phyloP scores from a whole-genome alignment of 2,888 invertebrate genomes.

The Lapara coniferarum region DNA sequence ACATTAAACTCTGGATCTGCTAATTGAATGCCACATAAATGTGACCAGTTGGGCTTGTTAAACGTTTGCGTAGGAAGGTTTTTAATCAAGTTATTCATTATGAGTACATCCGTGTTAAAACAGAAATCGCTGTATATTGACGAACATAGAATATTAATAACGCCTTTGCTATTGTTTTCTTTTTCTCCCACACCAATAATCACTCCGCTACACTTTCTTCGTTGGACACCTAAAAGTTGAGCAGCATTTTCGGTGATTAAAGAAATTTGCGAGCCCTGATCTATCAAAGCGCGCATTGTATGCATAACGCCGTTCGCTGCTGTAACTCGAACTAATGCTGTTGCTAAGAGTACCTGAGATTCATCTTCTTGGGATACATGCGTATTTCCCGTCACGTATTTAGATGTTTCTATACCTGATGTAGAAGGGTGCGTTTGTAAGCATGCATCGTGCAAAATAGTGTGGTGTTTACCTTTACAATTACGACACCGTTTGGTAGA shows the following conservation, averaged over 20 bases:
- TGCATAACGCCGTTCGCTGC: neutral
- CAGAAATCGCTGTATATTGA: neutral
- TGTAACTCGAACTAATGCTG: neutral
- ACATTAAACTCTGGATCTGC: neutral
- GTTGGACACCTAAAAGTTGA: neutral
- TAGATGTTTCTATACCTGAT: neutral
- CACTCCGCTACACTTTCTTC: neutral
- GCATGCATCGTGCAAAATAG: too few relatives aligned
- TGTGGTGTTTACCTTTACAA: neutral
- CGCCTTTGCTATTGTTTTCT: conserved; percentile 1
- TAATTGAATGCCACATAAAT: neutral
- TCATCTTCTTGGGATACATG: neutral
- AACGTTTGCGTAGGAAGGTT: neutral
- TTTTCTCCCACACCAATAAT: neutral
- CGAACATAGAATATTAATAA: neutral
- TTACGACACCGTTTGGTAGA: neutral
- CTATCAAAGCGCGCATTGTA: too few relatives aligned
- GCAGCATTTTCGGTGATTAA: neutral
- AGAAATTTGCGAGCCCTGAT: too few relatives aligned
- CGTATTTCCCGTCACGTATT: neutral
- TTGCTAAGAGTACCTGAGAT: neutral
- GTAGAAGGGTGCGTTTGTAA: neutral
- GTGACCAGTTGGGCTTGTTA: conserved; percentile 1
- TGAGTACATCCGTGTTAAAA: neutral
- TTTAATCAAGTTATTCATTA: conserved; percentile 1